A percentile compares a stretch with the other conserved stretches of the same genome.
Evolutionary conservation across 2,113 vertebrate genomes (phyloP).

Genomic region (Phaethornis superciliosus): DNA sequence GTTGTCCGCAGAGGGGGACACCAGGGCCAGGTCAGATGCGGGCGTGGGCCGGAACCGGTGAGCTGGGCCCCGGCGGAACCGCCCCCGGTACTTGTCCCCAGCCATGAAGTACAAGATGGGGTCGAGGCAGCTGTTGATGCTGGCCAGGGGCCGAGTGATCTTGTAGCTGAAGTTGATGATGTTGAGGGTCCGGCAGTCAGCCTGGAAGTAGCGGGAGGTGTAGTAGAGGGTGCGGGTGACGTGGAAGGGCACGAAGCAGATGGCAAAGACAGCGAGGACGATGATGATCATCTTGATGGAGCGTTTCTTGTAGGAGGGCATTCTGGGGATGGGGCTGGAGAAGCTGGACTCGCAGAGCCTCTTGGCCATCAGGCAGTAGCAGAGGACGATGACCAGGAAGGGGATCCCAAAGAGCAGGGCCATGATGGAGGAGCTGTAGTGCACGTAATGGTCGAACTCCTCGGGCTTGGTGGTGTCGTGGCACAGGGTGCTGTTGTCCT

Average conservation of each 20-base stretch:
- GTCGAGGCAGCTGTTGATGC: constrained; percentile 92
- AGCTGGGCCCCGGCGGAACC: constrained; percentile 64
- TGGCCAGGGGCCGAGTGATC: constrained; percentile 90
- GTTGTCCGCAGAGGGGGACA: background rate
- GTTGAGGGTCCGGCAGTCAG: constrained; percentile 83
- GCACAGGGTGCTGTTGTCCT: constrained; percentile 84
- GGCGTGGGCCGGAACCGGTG: background rate
- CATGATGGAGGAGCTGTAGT: constrained; percentile 89
- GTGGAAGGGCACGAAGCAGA: constrained; percentile 95
- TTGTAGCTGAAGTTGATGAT: constrained; percentile 91
- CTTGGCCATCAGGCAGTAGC: constrained; percentile 89
- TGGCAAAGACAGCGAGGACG: constrained; percentile 85
- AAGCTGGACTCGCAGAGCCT: constrained; percentile 74
- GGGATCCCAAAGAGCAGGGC: constrained; percentile 87
- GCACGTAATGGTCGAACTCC: constrained; percentile 83
- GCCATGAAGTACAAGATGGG: constrained; percentile 92
- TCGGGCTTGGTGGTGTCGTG: constrained; percentile 89
- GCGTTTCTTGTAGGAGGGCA: constrained; percentile 74
- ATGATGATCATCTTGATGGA: constrained; percentile 88
- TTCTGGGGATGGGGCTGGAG: constrained; percentile 12
- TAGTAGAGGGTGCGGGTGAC: constrained; percentile 92
- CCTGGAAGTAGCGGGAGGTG: constrained; percentile 79
- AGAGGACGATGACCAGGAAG: constrained; percentile 85
- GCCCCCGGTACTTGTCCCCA: constrained; percentile 84
- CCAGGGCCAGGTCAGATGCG: background rate